A percentile compares a stretch with the other conserved stretches of the same genome.
Conservation (phyloP, 2,888 invertebrate genomes). For the Amblyjoppa proteus region DNA sequence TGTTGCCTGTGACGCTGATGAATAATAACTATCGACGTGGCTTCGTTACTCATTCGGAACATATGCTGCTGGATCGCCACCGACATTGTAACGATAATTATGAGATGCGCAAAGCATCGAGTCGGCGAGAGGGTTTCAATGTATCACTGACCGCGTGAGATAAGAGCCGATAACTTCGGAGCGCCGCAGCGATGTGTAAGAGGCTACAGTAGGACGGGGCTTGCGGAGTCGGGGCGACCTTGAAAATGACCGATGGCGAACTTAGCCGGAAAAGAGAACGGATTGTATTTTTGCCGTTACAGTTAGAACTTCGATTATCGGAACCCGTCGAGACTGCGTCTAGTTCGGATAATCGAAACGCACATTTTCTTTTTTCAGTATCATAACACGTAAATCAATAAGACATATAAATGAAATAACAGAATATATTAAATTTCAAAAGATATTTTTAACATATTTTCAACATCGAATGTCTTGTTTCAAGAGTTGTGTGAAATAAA, state of each 20-base stretch:
- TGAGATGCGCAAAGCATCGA: background rate
- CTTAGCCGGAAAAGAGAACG: constrained; percentile 10
- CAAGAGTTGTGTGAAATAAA: too few species aligned
- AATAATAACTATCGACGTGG: background rate
- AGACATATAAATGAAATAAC: too few species aligned
- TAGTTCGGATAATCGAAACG: too few species aligned
- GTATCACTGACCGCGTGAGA: constrained; percentile 16
- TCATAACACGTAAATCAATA: too few species aligned
- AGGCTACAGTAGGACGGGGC: constrained; percentile 4
- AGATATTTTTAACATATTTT: too few species aligned
- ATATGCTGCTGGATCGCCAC: background rate
- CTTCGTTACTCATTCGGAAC: constrained; percentile 7
- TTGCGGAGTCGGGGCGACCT: constrained; percentile 34
- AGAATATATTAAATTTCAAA: too few species aligned
- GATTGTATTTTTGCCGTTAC: background rate
- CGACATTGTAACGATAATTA: background rate
- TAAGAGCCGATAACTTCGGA: constrained; percentile 3
- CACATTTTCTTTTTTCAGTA: too few species aligned
- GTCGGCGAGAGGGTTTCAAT: background rate
- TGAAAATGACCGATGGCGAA: constrained; percentile 22
- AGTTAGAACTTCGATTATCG: too few species aligned
- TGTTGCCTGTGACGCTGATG: background rate
- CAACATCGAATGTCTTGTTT: too few species aligned
- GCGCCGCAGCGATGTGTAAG: constrained; percentile 21
- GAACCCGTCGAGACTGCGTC: too few species aligned